Evolutionary conservation across 2,113 vertebrate species (phyloP).

Genomic region (Lamprotornis superbus): DNA sequence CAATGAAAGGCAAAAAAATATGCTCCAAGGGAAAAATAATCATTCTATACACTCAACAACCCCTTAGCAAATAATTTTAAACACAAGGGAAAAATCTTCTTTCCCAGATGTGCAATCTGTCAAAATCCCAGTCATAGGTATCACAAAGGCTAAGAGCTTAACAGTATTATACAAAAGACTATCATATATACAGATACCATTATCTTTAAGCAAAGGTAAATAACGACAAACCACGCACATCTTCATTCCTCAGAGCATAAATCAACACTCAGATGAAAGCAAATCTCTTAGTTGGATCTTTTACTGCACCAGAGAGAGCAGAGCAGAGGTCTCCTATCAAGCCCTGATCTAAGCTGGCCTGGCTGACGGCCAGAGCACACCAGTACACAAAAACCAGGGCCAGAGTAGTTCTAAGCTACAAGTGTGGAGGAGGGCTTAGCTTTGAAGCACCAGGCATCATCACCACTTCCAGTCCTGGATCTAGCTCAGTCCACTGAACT

Average conservation of each 20-base stretch:
- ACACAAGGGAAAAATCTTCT: neutral
- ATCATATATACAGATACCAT: neutral
- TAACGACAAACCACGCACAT: neutral
- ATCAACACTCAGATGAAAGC: neutral
- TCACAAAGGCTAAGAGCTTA: neutral
- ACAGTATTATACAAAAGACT: neutral
- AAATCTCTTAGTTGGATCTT: neutral
- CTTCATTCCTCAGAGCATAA: neutral
- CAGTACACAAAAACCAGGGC: neutral
- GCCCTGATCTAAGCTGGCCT: neutral
- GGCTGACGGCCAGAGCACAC: neutral
- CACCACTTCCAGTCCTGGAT: neutral
- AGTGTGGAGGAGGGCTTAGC: neutral
- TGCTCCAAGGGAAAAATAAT: neutral
- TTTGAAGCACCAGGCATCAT: neutral
- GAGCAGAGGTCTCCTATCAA: neutral
- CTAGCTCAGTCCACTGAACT: neutral
- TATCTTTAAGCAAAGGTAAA: neutral
- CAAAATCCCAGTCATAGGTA: neutral
- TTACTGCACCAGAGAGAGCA: neutral
- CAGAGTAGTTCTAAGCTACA: neutral
- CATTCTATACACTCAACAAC: neutral
- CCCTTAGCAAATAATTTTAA: neutral
- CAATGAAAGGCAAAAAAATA: neutral
- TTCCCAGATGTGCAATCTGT: neutral